Base-by-base conservation (phyloP, 1,140 invertebrate genomes). In the Drosophila bipectinata region DNA sequence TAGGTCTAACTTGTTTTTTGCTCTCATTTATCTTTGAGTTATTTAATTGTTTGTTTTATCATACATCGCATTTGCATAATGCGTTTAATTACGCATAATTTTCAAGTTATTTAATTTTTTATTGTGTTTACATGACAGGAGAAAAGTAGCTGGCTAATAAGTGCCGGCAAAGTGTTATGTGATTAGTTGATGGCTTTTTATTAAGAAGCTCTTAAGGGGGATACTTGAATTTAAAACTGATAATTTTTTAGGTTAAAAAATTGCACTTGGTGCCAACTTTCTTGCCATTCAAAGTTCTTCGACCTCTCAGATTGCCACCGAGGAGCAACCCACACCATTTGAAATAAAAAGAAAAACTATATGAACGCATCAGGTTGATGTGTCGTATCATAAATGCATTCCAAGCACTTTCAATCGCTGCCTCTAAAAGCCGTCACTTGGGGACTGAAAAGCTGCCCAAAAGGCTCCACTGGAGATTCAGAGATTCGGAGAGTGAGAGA, bases 41-140 rank as follows among this genome's bases (percentile, higher is more conserved):
- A 80, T 73, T 80, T 72, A 77, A 80, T 72, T 58, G 37, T 60
- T 57, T 49, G 15, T 34, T 41, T 58, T 48, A 51, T 69, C 34
- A 64, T 56, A 64, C 54, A 77, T 53, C 48, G 51, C 48, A 32
- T 83, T 84, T 84, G 63, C 81, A 84, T 84, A 82, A 81, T 34
- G 51, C 67, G 49, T 77, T 84, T 85, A 85, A 85, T 77, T 84
- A 77, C 52, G 72, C 66, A 77, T 76, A 49, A 61, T 56, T 73
- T 54, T 26, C 37, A 41, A 52, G 67, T 78, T 60, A 51, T 85
- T 79, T 76, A 63, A 61, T 72, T 72, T 72, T 37, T 80, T 72
- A 76, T 72, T 60, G 60, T 64, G 45, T 69, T 85, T 55, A 72
- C 76, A 84, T 79, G 80, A 79, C 59, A 56, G 64, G 47, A 30